Evolutionary conservation across 2,888 invertebrate genomes (phyloP).

Genomic region (Erebia aethiops): DNA sequence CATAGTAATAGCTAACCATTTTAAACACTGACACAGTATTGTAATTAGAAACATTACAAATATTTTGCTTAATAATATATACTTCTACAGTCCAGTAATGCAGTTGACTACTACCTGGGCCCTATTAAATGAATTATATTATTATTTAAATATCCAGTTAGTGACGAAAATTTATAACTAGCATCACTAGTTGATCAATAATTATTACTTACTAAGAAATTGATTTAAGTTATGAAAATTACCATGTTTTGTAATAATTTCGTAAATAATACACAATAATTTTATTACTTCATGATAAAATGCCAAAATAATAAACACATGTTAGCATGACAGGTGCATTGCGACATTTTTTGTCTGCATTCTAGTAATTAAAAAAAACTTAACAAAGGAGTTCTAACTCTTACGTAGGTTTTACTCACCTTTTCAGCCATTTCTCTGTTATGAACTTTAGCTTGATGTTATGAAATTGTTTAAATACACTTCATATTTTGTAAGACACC

Average conservation of each 20-base stretch:
- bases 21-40: too few species aligned
- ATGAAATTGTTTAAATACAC: not conserved
- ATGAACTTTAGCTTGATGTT: not conserved
- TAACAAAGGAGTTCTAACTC: slow-evolving; percentile 19
- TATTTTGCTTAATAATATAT: too few species aligned
- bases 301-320: slow-evolving; percentile 40
- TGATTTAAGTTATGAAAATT: not conserved
- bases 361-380: slow-evolving; percentile 11
- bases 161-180: too few species aligned
- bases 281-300: slow-evolving; percentile 37
- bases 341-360: slow-evolving; percentile 28
- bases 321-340: slow-evolving; percentile 35
- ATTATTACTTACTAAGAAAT: not conserved
- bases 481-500: slow-evolving; percentile 3
- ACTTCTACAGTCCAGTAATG: too few species aligned
- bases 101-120: too few species aligned
- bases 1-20: too few species aligned
- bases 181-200: not conserved
- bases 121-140: too few species aligned
- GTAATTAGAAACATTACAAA: too few species aligned
- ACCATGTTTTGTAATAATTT: slow-evolving; percentile 32
- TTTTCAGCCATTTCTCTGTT: slow-evolving; percentile 31
- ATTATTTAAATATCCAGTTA: too few species aligned
- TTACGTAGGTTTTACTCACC: slow-evolving; percentile 22
- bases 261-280: slow-evolving; percentile 43